These are phyloP conservation scores for Schizotus pectinicornis DNA, from an alignment of 2,888 invertebrate genomes.

Conservation along the genomic window DNA sequence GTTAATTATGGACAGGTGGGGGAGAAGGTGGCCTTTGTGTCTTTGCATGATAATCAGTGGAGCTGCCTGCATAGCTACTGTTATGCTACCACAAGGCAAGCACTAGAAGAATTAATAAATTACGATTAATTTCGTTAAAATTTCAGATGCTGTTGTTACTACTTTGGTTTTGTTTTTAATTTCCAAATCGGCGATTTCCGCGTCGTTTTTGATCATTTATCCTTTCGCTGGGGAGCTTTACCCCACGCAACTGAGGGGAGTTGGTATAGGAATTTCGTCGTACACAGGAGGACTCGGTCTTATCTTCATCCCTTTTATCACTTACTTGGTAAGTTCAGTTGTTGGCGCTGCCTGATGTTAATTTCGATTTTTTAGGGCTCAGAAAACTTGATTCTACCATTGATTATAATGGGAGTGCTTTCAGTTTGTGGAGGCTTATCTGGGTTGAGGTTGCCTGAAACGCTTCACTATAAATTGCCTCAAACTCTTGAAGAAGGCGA, in stretches of 20 bases:
- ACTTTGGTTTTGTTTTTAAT: constrained; percentile 79
- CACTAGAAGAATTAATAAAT: not conserved
- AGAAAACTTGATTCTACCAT: constrained; percentile 80
- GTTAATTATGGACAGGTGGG: constrained; percentile 88
- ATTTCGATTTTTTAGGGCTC: constrained; percentile 65
- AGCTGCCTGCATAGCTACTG: constrained; percentile 82
- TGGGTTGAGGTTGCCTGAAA: constrained; percentile 83
- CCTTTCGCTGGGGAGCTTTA: constrained; percentile 92
- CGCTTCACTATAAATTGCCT: constrained; percentile 80
- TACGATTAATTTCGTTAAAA: constrained; percentile 1
- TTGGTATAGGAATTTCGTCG: constrained; percentile 90
- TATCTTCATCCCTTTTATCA: constrained; percentile 89
- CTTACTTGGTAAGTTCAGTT: constrained; percentile 75
- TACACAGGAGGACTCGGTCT: constrained; percentile 89
- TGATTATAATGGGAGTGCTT: constrained; percentile 83
- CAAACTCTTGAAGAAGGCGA: constrained; percentile 90
- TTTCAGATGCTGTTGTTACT: constrained; percentile 73
- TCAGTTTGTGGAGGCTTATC: constrained; percentile 83
- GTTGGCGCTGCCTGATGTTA: not conserved
- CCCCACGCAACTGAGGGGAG: constrained; percentile 86
- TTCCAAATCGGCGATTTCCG: constrained; percentile 88
- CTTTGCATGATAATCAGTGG: constrained; percentile 86
- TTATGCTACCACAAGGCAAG: constrained; percentile 78
- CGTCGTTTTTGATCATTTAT: constrained; percentile 89
- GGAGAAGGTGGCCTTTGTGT: constrained; percentile 87